A percentile compares a stretch with the other conserved stretches of the same genome.
Evolutionary conservation across 2,888 invertebrate genomes (phyloP).

Genomic region (Tenthredo scrophulariae): DNA sequence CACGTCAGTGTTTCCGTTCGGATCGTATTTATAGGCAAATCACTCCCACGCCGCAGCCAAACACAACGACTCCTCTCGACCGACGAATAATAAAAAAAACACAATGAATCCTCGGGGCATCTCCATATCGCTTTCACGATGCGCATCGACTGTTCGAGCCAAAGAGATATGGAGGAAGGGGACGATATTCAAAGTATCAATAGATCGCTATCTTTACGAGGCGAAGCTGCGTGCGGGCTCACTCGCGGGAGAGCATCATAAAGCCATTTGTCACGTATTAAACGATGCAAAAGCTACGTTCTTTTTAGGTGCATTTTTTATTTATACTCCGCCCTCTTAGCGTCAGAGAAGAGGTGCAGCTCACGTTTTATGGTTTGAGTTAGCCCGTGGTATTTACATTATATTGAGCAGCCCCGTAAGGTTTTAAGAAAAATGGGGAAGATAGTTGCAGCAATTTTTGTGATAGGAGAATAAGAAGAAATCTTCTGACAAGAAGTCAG

Average conservation of each 20-base stretch:
- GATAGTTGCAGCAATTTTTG: neutral
- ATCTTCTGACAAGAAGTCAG: neutral
- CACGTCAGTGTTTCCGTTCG: conserved; percentile 57
- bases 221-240: conserved; percentile 49
- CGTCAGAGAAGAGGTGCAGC: neutral
- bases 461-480: neutral
- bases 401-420: neutral
- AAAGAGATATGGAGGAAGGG: conserved; percentile 45
- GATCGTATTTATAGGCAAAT: conserved; percentile 64
- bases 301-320: conserved; percentile 36
- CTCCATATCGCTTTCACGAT: conserved; percentile 52
- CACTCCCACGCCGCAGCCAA: conserved; percentile 48
- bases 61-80: conserved; percentile 46
- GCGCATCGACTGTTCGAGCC: conserved; percentile 41
- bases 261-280: conserved; percentile 56
- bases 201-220: conserved; percentile 55
- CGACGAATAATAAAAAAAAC: conserved; percentile 49
- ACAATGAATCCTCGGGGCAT: conserved; percentile 52
- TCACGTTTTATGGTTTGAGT: neutral
- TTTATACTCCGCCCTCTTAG: neutral
- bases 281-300: conserved; percentile 46
- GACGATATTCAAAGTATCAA: conserved; percentile 53
- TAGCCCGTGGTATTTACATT: neutral
- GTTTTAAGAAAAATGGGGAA: neutral
- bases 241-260: conserved; percentile 42